Percentiles rank a stretch among this genome's conserved stretches.
These are phyloP conservation scores for Megalops cyprinoides DNA, from an alignment of 2,797 vertebrate genomes.

Conservation along the genomic window DNA sequence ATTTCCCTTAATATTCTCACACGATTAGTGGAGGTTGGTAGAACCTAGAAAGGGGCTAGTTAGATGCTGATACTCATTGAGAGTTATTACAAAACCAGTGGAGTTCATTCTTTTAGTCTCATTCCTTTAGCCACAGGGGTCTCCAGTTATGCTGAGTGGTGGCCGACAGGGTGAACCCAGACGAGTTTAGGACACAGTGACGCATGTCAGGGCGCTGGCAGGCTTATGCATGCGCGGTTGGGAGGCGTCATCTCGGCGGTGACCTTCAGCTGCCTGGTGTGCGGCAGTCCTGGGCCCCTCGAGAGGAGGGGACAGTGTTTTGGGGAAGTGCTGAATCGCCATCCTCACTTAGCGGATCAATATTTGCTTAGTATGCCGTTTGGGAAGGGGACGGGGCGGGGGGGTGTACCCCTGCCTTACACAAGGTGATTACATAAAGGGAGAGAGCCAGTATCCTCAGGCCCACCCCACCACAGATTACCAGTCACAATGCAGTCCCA, in stretches of 20 bases:
- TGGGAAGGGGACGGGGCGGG: not conserved
- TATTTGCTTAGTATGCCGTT: not conserved
- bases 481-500: not conserved
- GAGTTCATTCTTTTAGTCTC: no score
- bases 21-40: no score
- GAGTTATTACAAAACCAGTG: no score
- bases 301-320: conserved; percentile 30
- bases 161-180: no score
- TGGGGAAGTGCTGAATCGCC: conserved; percentile 29
- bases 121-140: no score
- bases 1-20: no score
- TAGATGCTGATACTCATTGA: no score
- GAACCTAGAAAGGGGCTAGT: no score
- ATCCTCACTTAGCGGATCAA: not conserved
- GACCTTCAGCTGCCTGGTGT: not conserved
- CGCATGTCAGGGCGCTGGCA: not conserved
- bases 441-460: not conserved
- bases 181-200: no score
- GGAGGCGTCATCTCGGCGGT: not conserved
- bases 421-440: not conserved
- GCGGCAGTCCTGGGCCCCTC: not conserved
- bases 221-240: not conserved
- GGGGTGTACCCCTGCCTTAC: not conserved
- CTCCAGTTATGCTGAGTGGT: no score
- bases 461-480: not conserved